Evolutionary conservation across 2,888 invertebrate species (phyloP).

Genomic region (Limnephilus lunatus): DNA sequence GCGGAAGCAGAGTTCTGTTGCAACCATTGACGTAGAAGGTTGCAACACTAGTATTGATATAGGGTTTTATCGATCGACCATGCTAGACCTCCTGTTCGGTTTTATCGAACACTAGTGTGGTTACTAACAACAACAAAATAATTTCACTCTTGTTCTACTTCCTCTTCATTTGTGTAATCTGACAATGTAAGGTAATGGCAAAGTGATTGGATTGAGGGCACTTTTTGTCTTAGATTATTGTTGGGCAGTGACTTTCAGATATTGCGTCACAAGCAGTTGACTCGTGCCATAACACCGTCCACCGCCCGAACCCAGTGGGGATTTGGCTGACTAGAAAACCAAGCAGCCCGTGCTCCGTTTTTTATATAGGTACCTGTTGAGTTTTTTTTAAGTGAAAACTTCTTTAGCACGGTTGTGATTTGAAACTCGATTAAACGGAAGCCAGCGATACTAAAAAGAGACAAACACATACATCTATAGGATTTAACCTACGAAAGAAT

Average conservation of each 20-base stretch:
- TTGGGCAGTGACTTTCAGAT: conserved; percentile 40
- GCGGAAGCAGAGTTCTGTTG: no score
- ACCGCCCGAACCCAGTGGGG: not conserved
- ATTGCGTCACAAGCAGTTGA: conserved; percentile 32
- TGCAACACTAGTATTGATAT: no score
- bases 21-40: no score
- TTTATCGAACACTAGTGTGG: not conserved
- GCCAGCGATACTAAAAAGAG: no score
- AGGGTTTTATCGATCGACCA: no score
- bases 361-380: not conserved
- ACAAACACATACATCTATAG: no score
- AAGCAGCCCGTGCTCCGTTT: not conserved
- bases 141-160: not conserved
- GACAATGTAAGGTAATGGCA: not conserved
- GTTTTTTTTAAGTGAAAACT: no score
- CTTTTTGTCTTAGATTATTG: conserved; percentile 40
- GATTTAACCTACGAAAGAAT: no score
- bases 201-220: conserved; percentile 38
- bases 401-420: no score
- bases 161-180: not conserved
- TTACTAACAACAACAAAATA: not conserved
- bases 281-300: conserved; percentile 41
- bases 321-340: not conserved
- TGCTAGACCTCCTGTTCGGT: not conserved
- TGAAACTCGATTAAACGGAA: no score